Percentiles rank a stretch among this genome's conserved stretches.
Conservation (phyloP, 2,797 vertebrate species). For the Lepilemur ruficaudatus region DNA sequence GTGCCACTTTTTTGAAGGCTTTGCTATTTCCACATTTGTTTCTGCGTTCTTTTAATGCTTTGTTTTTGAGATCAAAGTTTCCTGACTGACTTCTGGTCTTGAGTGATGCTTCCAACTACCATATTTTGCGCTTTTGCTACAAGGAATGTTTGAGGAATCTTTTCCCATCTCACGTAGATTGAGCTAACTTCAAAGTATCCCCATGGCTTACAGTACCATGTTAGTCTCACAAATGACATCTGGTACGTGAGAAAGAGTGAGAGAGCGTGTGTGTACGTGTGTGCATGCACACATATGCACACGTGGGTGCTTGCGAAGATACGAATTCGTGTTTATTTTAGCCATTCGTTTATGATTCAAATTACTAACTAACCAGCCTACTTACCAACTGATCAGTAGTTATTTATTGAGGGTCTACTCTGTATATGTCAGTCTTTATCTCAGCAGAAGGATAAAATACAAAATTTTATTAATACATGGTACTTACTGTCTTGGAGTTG, state of each 20-base stretch:
- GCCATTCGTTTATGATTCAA: conserved; percentile 1
- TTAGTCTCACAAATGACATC: not conserved
- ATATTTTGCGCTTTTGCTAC: not conserved
- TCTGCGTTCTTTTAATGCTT: conserved; percentile 4
- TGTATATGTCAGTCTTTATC: not conserved
- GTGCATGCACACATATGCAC: fast-evolving
- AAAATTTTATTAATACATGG: not conserved
- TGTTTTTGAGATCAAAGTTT: conserved; percentile 25
- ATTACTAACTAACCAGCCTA: not conserved
- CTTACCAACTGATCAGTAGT: not conserved
- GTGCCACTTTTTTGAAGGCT: not conserved
- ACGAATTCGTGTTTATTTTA: not conserved
- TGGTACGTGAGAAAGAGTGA: too few species aligned
- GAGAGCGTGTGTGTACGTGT: not conserved
- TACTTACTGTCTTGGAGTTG: not conserved
- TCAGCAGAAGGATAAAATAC: not conserved
- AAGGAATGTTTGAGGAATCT: not conserved
- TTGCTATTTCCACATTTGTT: not conserved
- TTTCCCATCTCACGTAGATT: not conserved
- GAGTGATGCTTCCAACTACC: not conserved
- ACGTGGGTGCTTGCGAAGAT: not conserved
- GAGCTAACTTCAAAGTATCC: not conserved
- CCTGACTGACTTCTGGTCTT: not conserved
- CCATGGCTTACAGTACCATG: not conserved
- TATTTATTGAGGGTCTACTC: not conserved